These are phyloP conservation scores for Fistularia tabacaria DNA, from an alignment of 2,797 vertebrate species.

Conservation along the genomic window DNA sequence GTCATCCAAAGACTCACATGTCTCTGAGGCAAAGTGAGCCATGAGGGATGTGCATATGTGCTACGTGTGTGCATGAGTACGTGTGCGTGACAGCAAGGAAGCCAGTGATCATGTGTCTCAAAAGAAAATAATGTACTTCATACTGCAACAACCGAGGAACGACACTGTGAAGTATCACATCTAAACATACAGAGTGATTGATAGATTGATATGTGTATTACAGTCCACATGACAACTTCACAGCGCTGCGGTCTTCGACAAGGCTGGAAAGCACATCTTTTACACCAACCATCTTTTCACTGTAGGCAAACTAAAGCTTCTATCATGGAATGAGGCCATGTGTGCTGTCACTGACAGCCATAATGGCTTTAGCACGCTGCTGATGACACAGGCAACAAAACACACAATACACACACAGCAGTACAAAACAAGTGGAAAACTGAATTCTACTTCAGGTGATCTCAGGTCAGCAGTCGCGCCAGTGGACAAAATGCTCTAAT, in stretches of 20 bases:
- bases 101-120: not conserved
- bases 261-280: constrained; percentile 31
- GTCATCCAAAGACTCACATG: constrained; percentile 64
- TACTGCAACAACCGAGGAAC: constrained; percentile 10
- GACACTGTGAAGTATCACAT: constrained; percentile 6
- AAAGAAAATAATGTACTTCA: not conserved
- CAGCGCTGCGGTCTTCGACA: constrained; percentile 40
- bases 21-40: constrained; percentile 69
- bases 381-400: constrained; percentile 38
- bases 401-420: constrained; percentile 35
- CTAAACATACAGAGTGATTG: not conserved
- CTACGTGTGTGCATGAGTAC: constrained; percentile 7
- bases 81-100: not conserved
- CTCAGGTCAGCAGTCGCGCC: constrained; percentile 51
- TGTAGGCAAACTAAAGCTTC: constrained; percentile 55
- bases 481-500: constrained; percentile 42
- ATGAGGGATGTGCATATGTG: constrained; percentile 25
- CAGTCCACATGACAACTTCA: constrained; percentile 27
- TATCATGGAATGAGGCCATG: constrained; percentile 53
- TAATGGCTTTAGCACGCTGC: constrained; percentile 51
- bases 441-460: constrained; percentile 62
- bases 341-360: constrained; percentile 36
- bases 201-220: too few species aligned
- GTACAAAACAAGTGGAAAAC: constrained; percentile 54
- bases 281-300: constrained; percentile 48